Percentiles rank a stretch among this genome's conserved stretches.
These are phyloP conservation scores for Drosophila bifasciata DNA, from an alignment of 1,140 invertebrate species.

Conservation along the genomic window DNA sequence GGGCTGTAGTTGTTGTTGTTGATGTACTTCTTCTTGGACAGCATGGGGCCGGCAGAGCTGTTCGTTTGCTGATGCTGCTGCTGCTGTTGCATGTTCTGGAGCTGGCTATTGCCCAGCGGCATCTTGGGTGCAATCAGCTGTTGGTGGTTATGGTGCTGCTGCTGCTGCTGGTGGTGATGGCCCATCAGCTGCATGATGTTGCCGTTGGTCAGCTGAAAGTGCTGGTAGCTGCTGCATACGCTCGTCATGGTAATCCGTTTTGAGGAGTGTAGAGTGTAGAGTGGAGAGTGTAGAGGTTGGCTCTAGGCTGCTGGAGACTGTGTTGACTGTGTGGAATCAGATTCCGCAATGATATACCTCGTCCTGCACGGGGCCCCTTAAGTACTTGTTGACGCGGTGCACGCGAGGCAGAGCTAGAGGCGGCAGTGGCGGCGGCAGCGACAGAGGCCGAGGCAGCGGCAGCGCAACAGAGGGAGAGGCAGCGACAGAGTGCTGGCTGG, in stretches of 20 bases:
- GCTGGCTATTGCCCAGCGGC: slow-evolving; percentile 77
- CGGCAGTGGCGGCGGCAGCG: neutral
- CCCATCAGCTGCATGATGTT: slow-evolving; percentile 70
- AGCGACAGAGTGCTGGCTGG: slow-evolving; percentile 32
- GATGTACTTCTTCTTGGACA: slow-evolving; percentile 89
- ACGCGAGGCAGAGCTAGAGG: neutral
- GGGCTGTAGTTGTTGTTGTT: slow-evolving; percentile 88
- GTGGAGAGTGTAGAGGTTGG: neutral
- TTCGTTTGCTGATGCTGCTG: slow-evolving; percentile 45
- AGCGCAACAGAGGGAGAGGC: slow-evolving; percentile 1
- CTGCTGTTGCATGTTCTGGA: slow-evolving; percentile 77
- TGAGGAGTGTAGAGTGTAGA: too few relatives aligned
- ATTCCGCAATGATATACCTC: slow-evolving; percentile 83
- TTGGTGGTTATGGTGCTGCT: slow-evolving; percentile 74
- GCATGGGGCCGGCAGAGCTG: slow-evolving; percentile 69
- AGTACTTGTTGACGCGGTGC: slow-evolving; percentile 41
- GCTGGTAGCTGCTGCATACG: slow-evolving; percentile 70
- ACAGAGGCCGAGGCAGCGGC: slow-evolving; percentile 9
- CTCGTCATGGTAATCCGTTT: slow-evolving; percentile 75
- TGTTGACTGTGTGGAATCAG: slow-evolving; percentile 81
- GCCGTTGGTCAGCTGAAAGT: slow-evolving; percentile 71
- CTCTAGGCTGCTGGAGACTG: slow-evolving; percentile 9
- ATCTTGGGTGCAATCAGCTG: slow-evolving; percentile 74
- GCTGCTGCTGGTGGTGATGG: slow-evolving; percentile 46
- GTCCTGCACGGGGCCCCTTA: slow-evolving; percentile 71